Evolutionary conservation across 2,797 vertebrate genomes (phyloP).

Genomic region (Protonibea diacanthus): DNA sequence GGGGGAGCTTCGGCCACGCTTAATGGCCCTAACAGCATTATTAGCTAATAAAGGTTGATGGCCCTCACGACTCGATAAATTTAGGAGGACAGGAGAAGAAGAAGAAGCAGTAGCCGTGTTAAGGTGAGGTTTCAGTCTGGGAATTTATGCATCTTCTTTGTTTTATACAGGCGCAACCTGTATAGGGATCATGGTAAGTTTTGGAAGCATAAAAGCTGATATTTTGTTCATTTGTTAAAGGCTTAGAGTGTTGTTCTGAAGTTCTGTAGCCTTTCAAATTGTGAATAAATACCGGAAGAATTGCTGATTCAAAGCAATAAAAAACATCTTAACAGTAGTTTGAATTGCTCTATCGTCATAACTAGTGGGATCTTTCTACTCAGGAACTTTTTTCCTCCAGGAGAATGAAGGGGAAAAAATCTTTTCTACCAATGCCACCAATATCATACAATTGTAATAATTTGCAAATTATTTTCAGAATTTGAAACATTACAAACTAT

Average conservation of each 20-base stretch:
- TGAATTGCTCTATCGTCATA: neutral
- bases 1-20: constrained; percentile 66
- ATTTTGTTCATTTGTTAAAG: neutral
- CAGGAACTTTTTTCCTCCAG: neutral
- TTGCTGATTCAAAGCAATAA: neutral
- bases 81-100: constrained; percentile 56
- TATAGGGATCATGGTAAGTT: neutral
- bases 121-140: constrained; percentile 43
- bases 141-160: constrained; percentile 27
- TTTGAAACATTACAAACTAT: neutral
- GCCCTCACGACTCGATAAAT: constrained; percentile 72
- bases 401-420: neutral
- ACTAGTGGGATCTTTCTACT: neutral
- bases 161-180: constrained; percentile 21
- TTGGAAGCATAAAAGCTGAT: neutral
- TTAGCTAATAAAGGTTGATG: constrained; percentile 84
- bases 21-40: constrained; percentile 81
- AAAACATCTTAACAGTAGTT: neutral
- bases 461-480: neutral
- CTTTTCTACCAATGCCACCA: too few relatives aligned
- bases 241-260: neutral
- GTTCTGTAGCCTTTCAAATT: neutral
- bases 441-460: neutral
- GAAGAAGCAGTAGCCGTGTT: constrained; percentile 28
- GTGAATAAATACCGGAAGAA: neutral